phyloP scores from a whole-genome alignment of 1,140 invertebrate species.

The Bombus soroeensis region DNA sequence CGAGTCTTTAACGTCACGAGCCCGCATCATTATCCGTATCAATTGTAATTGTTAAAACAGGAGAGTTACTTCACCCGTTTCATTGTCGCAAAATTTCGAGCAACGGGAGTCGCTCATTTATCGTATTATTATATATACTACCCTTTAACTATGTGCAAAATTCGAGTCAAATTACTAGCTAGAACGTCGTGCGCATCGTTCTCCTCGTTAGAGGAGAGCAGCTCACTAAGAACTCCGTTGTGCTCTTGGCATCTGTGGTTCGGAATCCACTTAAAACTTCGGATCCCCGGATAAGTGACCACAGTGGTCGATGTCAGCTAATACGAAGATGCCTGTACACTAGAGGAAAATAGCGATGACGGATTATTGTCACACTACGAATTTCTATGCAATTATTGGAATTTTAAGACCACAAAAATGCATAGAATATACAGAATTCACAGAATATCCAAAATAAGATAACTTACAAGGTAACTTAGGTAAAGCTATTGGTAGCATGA shows the following conservation, averaged over 20 bases:
- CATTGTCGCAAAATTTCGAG: background rate
- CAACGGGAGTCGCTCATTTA: background rate
- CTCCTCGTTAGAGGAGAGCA: background rate
- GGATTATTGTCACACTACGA: background rate
- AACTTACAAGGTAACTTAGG: no score
- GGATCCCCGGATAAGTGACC: background rate
- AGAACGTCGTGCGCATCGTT: background rate
- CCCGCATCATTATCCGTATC: background rate
- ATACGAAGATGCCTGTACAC: background rate
- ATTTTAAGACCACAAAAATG: background rate
- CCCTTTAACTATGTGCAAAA: constrained; percentile 18
- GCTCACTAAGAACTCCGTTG: constrained; percentile 26
- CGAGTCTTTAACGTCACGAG: background rate
- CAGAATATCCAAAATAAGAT: no score
- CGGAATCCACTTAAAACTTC: constrained; percentile 35
- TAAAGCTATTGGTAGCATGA: no score
- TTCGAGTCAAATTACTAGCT: constrained; percentile 20
- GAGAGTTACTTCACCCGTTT: no score
- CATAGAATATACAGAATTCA: background rate
- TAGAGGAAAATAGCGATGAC: background rate
- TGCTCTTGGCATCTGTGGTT: constrained; percentile 18
- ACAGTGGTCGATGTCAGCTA: constrained; percentile 13
- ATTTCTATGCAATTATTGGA: background rate
- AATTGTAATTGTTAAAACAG: background rate
- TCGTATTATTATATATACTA: background rate